Percentiles rank a stretch among this genome's conserved stretches.
Conservation (phyloP, 2,113 vertebrate species). For the Alethe diademata region DNA sequence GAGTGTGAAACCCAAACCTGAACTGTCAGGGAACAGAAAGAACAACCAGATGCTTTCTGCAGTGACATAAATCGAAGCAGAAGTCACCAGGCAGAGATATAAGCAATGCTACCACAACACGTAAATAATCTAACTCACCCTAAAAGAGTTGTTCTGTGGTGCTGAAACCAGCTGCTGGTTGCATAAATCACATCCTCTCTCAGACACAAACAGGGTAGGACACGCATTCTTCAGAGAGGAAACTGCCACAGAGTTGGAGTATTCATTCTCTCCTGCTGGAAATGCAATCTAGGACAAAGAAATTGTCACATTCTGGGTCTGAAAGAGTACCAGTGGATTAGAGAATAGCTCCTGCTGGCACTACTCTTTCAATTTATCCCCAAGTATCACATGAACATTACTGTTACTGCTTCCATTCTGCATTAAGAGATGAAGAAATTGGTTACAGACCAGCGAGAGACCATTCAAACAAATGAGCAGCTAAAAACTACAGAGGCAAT, state of each 20-base stretch:
- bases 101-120: neutral
- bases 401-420: neutral
- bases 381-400: neutral
- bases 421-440: neutral
- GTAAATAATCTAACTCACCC: constrained; percentile 33
- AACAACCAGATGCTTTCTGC: constrained; percentile 49
- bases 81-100: constrained; percentile 46
- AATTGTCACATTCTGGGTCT: neutral
- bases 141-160: constrained; percentile 41
- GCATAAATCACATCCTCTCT: constrained; percentile 6
- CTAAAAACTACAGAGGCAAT: neutral
- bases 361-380: neutral
- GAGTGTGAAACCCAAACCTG: constrained; percentile 48
- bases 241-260: neutral
- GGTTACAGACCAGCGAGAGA: neutral
- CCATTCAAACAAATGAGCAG: neutral
- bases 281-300: neutral
- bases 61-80: constrained; percentile 55
- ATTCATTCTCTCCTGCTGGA: neutral
- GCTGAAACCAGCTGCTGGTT: constrained; percentile 11
- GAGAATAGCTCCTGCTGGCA: neutral
- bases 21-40: constrained; percentile 48
- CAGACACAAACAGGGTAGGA: neutral
- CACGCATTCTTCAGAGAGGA: neutral
- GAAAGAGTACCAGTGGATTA: neutral